phyloP scores from a whole-genome alignment of 2,797 vertebrate genomes.

The Champsocephalus esox region DNA sequence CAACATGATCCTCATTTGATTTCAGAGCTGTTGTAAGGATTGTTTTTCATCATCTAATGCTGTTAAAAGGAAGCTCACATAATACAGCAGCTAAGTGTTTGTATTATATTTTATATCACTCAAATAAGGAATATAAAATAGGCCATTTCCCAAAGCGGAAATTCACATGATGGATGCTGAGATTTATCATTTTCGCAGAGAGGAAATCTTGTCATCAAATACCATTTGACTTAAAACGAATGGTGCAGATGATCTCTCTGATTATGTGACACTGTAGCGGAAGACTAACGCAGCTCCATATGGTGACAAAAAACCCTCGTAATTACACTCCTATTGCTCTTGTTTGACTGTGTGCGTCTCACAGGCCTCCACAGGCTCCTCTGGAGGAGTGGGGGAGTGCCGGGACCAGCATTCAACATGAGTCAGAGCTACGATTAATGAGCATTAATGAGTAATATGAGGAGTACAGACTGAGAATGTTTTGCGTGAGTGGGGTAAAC shows the following conservation, averaged over 20 bases:
- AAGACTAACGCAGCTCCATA: slow-evolving; percentile 44
- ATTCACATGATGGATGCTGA: slow-evolving; percentile 21
- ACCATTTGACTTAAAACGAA: slow-evolving; percentile 49
- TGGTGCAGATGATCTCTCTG: slow-evolving; percentile 52
- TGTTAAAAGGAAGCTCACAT: slow-evolving; percentile 11
- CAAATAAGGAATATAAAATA: slow-evolving; percentile 15
- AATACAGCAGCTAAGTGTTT: slow-evolving; percentile 9
- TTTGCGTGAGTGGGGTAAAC: too few relatives aligned
- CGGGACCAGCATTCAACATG: slow-evolving; percentile 9
- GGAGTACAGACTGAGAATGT: background rate
- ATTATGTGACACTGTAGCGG: slow-evolving; percentile 34
- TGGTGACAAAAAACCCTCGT: slow-evolving; percentile 32
- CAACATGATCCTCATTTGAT: background rate
- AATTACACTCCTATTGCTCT: slow-evolving; percentile 40
- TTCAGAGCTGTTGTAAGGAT: background rate
- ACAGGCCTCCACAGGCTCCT: background rate
- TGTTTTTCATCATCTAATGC: background rate
- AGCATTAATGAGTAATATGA: background rate
- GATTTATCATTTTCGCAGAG: slow-evolving; percentile 41
- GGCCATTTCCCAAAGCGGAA: background rate
- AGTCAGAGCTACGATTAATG: slow-evolving; percentile 21
- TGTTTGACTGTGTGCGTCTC: slow-evolving; percentile 40
- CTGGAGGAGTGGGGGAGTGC: slow-evolving; percentile 1
- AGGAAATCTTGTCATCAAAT: slow-evolving; percentile 36
- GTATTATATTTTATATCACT: background rate